phyloP scores from a whole-genome alignment of 2,797 vertebrate species.

The Varecia variegata region DNA sequence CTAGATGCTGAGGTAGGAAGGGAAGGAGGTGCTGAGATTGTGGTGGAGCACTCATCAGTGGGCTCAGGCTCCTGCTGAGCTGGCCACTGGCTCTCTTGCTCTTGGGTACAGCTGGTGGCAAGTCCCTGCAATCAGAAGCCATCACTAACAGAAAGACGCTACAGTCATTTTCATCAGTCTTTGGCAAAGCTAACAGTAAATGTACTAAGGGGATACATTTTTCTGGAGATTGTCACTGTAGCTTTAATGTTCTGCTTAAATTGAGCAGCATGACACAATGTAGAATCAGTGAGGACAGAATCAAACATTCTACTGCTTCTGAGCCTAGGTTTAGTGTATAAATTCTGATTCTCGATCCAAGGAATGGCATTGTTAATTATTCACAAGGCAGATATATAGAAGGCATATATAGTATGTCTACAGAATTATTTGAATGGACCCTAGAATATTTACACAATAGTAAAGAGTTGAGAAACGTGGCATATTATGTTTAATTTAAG shows the following conservation, averaged over 20 bases:
- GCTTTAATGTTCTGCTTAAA: conserved; percentile 66
- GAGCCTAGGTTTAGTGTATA: conserved; percentile 6
- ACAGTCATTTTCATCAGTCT: conserved; percentile 73
- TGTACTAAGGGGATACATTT: conserved; percentile 52
- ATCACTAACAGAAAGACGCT: conserved; percentile 60
- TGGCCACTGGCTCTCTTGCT: conserved; percentile 41
- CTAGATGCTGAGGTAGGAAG: neutral
- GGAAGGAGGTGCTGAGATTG: conserved; percentile 61
- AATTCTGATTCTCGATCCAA: conserved; percentile 39
- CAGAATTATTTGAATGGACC: neutral
- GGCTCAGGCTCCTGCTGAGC: neutral
- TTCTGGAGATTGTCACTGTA: conserved; percentile 60
- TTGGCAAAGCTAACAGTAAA: conserved; percentile 61
- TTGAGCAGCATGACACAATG: neutral
- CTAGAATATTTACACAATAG: neutral
- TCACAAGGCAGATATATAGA: conserved; percentile 5
- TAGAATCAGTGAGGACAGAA: conserved; percentile 53
- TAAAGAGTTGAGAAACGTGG: neutral
- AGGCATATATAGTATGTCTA: neutral
- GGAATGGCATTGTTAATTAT: conserved; percentile 38
- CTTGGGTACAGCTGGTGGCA: conserved; percentile 44
- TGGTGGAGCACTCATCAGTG: conserved; percentile 46
- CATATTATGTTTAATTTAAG: conserved; percentile 13
- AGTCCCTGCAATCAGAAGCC: conserved; percentile 70
- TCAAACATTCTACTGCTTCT: conserved; percentile 43